Percentiles rank a stretch among this genome's conserved stretches.
Evolutionary conservation across 2,888 invertebrate genomes (phyloP).

Genomic region (Lapara coniferarum): DNA sequence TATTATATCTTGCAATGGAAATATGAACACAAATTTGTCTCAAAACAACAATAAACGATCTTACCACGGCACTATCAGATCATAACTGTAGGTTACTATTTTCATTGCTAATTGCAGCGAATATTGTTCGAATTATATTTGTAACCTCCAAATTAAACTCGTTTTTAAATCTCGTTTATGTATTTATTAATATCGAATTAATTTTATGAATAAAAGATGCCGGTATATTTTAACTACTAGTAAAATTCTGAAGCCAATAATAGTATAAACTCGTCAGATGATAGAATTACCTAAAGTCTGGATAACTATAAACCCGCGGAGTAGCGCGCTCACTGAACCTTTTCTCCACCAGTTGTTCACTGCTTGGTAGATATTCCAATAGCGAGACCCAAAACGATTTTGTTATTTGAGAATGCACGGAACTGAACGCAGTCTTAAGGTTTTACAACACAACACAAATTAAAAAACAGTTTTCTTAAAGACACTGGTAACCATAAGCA

Average conservation of each 20-base stretch:
- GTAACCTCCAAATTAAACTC: neutral
- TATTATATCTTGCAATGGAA: neutral
- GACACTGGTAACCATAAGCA: slow-evolving; percentile 34
- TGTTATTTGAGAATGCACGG: no score
- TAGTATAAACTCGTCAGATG: neutral
- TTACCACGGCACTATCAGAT: neutral
- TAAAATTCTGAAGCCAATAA: neutral
- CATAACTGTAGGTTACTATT: neutral
- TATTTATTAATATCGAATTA: neutral
- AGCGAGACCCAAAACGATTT: slow-evolving; percentile 53
- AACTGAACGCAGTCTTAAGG: neutral
- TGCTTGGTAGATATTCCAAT: slow-evolving; percentile 68
- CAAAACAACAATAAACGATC: slow-evolving; percentile 6
- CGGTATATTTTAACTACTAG: neutral
- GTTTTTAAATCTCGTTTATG: neutral
- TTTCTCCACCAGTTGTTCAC: slow-evolving; percentile 61
- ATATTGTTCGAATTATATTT: neutral
- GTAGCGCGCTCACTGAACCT: slow-evolving; percentile 56
- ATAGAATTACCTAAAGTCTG: neutral
- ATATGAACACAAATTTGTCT: slow-evolving; percentile 9
- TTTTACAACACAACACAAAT: slow-evolving; percentile 35
- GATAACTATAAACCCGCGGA: slow-evolving; percentile 41
- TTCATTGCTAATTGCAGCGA: neutral
- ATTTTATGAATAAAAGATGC: neutral
- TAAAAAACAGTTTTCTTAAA: slow-evolving; percentile 36